Evolutionary conservation across 2,797 vertebrate genomes (phyloP).

Genomic region (Macropus fuliginosus): DNA sequence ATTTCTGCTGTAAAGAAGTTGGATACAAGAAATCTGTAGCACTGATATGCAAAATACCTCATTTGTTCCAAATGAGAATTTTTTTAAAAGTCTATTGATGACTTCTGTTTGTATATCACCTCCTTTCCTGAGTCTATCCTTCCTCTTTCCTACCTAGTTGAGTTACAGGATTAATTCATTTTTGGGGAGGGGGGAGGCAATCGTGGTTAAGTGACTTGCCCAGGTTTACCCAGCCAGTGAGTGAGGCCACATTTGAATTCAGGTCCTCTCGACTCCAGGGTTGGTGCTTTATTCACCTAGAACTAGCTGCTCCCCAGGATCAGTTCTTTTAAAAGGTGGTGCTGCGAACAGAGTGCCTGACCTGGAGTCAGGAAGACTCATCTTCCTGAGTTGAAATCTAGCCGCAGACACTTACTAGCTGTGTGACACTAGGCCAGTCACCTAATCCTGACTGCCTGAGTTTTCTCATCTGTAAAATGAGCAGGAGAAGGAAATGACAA

Average conservation of each 20-base stretch:
- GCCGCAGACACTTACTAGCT: too few species aligned
- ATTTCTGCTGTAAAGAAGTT: constrained; percentile 54
- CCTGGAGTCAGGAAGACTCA: background rate
- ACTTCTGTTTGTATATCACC: background rate
- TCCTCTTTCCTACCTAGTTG: background rate
- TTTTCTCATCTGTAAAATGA: background rate
- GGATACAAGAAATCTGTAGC: background rate
- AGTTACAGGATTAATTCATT: background rate
- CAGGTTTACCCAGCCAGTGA: background rate
- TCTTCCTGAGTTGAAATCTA: background rate
- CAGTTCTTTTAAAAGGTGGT: background rate
- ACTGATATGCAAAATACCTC: background rate
- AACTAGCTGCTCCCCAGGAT: background rate
- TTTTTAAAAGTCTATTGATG: background rate
- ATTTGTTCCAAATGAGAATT: background rate
- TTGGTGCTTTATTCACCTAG: background rate
- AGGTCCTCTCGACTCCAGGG: background rate
- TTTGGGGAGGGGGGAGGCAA: background rate
- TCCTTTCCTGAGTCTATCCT: background rate
- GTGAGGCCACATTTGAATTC: background rate
- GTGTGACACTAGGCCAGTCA: background rate
- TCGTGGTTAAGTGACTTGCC: background rate
- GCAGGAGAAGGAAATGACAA: background rate
- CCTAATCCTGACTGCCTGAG: background rate
- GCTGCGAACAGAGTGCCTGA: background rate